Evolutionary conservation across 2,888 invertebrate genomes (phyloP), one percentile per base, ranked within the genome.

Genomic region (Meta bourneti): DNA sequence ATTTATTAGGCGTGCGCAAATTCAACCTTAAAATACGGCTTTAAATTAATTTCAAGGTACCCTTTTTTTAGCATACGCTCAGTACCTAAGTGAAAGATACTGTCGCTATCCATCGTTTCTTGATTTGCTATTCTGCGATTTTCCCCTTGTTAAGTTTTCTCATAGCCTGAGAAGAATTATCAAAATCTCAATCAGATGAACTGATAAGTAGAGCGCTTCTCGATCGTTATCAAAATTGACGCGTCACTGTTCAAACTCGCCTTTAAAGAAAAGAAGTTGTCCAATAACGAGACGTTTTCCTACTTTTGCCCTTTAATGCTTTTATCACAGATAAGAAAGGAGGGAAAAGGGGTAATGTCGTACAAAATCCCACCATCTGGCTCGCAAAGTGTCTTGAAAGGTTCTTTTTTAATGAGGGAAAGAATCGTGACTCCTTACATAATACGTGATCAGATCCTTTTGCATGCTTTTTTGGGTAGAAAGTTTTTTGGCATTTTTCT

Each of bases 371-470:
- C 77, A 19, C 77, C 85, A 86, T 61, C 78, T 86, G 85, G 48
- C 77, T 78, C 85, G 6, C 85, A 78, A 78, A 86, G 78, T 78
- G 34, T 51, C 78, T 51, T 49, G 19, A 61, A 78, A 78, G 75
- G 34, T 19, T 48, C 69, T 70, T 86, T 86, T 84, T 86, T 86
- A 86, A 86, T 86, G 85, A 86, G 85, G 19, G 20, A 34, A 20
- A 51, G 85, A 78, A 77, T 72, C 34, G 48, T 49, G 49, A 48
- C 48, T 49, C 49, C 19, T 8, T 82, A 19, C 11, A 19, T 19
- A 82, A 70, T 74, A 74, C 61, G 61, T 61, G 61, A 61, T 61
- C 61, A 61, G 61, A 16, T 16, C 61, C 61, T 61, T 34, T 4
- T 34, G 4, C 34, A 34, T 34, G 34, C 34, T 34, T 61, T 61